Evolutionary conservation across 1,140 invertebrate species (phyloP).

Genomic region (Euura lappo): DNA sequence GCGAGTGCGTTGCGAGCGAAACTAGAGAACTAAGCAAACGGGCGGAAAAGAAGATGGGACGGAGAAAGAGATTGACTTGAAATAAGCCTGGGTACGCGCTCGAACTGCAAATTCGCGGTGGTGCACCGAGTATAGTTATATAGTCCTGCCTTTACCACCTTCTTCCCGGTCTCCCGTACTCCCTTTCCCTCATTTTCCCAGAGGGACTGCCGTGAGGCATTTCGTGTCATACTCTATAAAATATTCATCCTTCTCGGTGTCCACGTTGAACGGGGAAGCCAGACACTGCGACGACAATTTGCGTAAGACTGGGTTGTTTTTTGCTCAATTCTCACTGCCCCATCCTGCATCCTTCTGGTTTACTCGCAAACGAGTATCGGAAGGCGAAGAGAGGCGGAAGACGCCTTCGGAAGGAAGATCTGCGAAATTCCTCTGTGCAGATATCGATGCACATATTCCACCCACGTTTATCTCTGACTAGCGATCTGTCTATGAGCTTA

Average conservation of each 20-base stretch:
- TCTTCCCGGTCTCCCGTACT: neutral
- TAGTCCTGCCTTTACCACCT: neutral
- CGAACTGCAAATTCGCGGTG: neutral
- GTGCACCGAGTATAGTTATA: neutral
- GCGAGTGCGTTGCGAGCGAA: neutral
- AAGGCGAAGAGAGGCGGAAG: too few species aligned
- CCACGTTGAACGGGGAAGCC: neutral
- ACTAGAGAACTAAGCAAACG: neutral
- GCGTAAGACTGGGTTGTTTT: neutral
- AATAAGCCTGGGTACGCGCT: neutral
- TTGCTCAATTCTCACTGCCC: neutral
- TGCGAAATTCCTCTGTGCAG: too few species aligned
- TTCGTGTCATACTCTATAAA: slow-evolving; percentile 2
- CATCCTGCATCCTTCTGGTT: neutral
- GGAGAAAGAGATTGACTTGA: neutral
- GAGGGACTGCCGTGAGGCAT: neutral
- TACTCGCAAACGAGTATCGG: too few species aligned
- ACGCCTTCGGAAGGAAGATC: neutral
- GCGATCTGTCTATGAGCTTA: neutral
- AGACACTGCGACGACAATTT: neutral
- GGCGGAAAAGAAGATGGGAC: neutral
- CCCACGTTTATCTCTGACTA: neutral
- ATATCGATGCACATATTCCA: neutral
- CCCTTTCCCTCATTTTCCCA: too few species aligned
- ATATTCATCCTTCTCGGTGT: neutral